Evolutionary conservation across 2,113 vertebrate genomes (phyloP).

Genomic region (Dicerorhinus sumatrensis): DNA sequence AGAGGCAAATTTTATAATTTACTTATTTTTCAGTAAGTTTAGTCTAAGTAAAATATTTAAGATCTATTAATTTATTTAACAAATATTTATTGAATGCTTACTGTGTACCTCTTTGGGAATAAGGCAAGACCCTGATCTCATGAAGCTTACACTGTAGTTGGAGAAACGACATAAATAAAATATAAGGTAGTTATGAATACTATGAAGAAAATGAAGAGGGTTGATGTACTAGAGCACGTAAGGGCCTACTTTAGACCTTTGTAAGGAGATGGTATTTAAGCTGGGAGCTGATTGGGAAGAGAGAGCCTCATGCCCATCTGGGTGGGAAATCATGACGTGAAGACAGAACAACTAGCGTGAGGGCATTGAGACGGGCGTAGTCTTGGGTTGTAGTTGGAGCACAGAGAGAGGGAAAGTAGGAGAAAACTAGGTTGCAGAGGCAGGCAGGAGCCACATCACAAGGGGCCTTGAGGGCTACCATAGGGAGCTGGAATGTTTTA

Average conservation of each 20-base stretch:
- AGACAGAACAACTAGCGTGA: background rate
- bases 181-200: background rate
- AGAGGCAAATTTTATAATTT: slow-evolving; percentile 14
- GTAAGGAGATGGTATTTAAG: background rate
- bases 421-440: background rate
- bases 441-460: background rate
- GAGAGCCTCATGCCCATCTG: background rate
- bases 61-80: slow-evolving; percentile 1
- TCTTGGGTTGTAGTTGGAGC: background rate
- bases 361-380: background rate
- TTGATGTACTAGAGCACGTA: background rate
- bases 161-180: background rate
- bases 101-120: background rate
- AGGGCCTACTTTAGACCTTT: background rate
- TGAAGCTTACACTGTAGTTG: background rate
- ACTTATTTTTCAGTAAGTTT: background rate
- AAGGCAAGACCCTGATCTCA: background rate
- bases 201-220: background rate
- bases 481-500: background rate
- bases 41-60: slow-evolving; percentile 59
- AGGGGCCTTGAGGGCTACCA: background rate
- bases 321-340: background rate
- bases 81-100: slow-evolving; percentile 2
- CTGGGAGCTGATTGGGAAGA: background rate
- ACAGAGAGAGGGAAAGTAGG: background rate